phyloP scores from a whole-genome alignment of 2,888 invertebrate species.

The Acleris laterana region DNA sequence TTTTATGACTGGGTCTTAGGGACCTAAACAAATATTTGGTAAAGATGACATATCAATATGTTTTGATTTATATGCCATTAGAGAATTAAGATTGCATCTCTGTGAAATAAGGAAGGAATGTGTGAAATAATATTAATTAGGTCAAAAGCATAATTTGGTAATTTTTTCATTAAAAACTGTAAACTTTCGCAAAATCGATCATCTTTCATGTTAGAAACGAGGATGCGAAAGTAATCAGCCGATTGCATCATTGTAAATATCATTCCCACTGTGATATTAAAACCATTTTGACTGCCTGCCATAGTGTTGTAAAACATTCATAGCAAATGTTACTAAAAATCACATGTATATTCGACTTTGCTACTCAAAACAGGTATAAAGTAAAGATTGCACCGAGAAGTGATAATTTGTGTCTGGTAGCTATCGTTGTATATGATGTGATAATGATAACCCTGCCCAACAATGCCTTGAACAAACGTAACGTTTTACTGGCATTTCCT shows the following conservation, averaged over 20 bases:
- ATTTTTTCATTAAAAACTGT: constrained; percentile 2
- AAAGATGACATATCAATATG: constrained; percentile 22
- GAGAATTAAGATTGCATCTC: constrained; percentile 20
- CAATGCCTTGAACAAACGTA: constrained; percentile 20
- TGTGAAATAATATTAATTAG: not conserved
- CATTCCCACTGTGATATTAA: constrained; percentile 47
- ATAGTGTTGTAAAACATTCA: constrained; percentile 9
- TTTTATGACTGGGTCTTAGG: too few species aligned
- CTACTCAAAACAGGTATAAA: not conserved
- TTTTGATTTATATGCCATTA: constrained; percentile 28
- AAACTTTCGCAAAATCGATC: constrained; percentile 2
- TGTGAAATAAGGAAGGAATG: not conserved
- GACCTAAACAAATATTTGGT: not conserved
- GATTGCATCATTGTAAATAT: constrained; percentile 54
- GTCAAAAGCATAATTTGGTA: not conserved
- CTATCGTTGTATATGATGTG: not conserved
- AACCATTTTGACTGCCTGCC: constrained; percentile 22
- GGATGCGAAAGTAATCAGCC: constrained; percentile 3
- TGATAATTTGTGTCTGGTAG: not conserved
- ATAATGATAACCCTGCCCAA: constrained; percentile 3
- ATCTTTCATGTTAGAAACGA: not conserved
- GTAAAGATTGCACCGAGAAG: too few species aligned
- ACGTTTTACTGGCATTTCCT: not conserved
- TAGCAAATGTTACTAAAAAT: not conserved
- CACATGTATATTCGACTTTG: not conserved